Evolutionary conservation across 2,113 vertebrate genomes (phyloP).

Genomic region (Mohoua ochrocephala): DNA sequence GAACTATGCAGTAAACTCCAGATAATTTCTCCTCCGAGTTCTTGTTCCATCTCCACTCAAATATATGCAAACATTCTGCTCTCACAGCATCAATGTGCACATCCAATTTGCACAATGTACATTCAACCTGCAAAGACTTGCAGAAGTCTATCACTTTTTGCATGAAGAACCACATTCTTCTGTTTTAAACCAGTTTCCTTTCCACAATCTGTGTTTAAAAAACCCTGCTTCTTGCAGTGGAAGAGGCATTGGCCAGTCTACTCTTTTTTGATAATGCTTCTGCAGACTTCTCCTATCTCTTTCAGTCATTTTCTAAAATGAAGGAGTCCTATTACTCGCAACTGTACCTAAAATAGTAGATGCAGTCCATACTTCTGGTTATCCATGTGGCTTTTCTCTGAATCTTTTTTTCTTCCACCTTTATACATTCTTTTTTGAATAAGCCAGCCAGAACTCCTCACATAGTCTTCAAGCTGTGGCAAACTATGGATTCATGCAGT

Average conservation of each 20-base stretch:
- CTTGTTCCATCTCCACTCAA: neutral
- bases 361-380: neutral
- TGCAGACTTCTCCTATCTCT: neutral
- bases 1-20: neutral
- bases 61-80: neutral
- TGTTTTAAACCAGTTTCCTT: neutral
- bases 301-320: neutral
- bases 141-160: neutral
- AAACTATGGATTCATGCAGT: neutral
- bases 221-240: neutral
- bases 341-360: neutral
- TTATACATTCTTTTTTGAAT: neutral
- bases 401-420: neutral
- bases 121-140: neutral
- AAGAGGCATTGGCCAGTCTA: neutral
- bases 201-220: neutral
- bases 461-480: neutral
- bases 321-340: neutral
- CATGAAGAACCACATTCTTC: neutral
- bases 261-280: neutral
- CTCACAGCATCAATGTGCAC: neutral
- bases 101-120: neutral
- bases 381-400: neutral
- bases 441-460: neutral
- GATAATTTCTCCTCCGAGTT: neutral